Percentiles rank a stretch among this genome's conserved stretches.
Evolutionary conservation across 2,113 vertebrate species (phyloP).

Genomic region (Urocynchramus pylzowi): DNA sequence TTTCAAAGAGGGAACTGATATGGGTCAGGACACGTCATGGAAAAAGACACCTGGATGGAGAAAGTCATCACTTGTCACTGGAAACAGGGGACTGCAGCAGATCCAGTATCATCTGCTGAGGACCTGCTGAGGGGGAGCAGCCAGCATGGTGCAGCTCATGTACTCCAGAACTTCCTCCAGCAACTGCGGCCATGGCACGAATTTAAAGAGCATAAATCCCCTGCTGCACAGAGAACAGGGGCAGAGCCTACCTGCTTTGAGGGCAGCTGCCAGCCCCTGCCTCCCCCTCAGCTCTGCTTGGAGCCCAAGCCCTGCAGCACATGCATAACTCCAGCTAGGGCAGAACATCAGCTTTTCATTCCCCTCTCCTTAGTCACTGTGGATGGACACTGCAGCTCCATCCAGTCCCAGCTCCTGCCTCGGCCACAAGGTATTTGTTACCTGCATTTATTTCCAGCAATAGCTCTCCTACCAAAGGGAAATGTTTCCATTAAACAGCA

Average conservation of each 20-base stretch:
- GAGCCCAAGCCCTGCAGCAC: background rate
- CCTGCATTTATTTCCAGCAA: background rate
- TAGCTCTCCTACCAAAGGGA: background rate
- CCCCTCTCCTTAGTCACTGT: background rate
- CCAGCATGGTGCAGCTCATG: background rate
- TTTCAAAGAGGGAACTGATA: background rate
- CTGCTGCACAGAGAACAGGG: background rate
- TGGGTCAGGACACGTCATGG: background rate
- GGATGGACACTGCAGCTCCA: background rate
- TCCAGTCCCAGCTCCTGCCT: background rate
- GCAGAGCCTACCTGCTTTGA: rapidly evolving
- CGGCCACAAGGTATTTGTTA: background rate
- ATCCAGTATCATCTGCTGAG: background rate
- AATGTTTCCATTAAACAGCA: background rate
- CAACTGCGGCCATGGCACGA: background rate
- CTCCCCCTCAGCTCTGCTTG: background rate
- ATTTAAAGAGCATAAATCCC: background rate
- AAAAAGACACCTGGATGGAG: background rate
- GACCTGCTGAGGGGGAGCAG: background rate
- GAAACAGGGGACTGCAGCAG: background rate
- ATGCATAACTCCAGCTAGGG: background rate
- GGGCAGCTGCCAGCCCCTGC: background rate
- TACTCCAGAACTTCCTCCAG: background rate
- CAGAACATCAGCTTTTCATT: background rate
- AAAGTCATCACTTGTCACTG: background rate